Evolutionary conservation across 2,888 invertebrate genomes (phyloP), one percentile per base, ranked within the genome.

Genomic region (Dendrolimus houi): DNA sequence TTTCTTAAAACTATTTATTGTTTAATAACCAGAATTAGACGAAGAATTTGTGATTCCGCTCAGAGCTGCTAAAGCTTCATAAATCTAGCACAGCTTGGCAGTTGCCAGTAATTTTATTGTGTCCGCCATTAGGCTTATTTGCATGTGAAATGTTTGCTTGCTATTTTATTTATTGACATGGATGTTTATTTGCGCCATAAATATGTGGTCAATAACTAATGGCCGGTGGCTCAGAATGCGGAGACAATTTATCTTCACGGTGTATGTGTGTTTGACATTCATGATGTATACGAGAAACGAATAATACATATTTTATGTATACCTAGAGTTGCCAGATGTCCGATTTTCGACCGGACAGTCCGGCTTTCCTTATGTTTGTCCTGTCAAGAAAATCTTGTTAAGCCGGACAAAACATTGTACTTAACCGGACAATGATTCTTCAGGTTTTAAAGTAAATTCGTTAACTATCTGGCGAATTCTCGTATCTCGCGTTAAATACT

Each of bases 211-310:
- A 47, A 47, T 47, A 47, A 47, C 47, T 9, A 47, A 47, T 12
- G 47, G 47, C 10, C 10, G 12, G 47, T 12, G 47, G 47, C 9
- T 47, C 8, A 12, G 47, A 47, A 47, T 47, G 47, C 12, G 47
- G 8, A 12, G 0, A 29, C 29, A 29, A 47, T 47, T 47, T 47
- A 47, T 47, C 47, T 47, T 47, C 47, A 12, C 10, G 47, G 47
- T 47, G 9, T 9, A 10, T 12, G 9, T 2, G 9, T 47, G 47
- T 47, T 47, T 47, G 47, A 47, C 47, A 47, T 47, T 47, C 47
- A 12, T 47, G 47, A 47, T 47, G 29, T 29, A 47, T 47, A 47
- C 47, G 47, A 52, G 41, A 56, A 58, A 41, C 55, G 59, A 61
- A 62, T 57, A 52, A 60, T 13, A 55, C 29, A 29, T 29, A 29